phyloP scores from a whole-genome alignment of 2,888 invertebrate genomes.

The Mayetiola destructor region DNA sequence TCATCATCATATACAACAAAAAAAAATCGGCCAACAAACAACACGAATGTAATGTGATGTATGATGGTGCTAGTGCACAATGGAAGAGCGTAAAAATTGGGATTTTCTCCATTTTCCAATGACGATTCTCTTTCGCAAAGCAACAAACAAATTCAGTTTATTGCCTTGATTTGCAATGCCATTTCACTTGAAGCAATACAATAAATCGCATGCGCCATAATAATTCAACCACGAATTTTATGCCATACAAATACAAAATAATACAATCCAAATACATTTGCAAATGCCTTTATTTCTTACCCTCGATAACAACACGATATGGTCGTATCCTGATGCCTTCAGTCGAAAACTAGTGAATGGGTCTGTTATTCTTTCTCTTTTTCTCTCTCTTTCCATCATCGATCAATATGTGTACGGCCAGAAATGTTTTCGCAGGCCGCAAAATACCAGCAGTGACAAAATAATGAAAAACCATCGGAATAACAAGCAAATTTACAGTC shows the following conservation, averaged over 20 bases:
- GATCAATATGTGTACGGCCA: too few relatives aligned
- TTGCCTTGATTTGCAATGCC: constrained; percentile 8
- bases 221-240: neutral
- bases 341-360: too few relatives aligned
- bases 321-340: too few relatives aligned
- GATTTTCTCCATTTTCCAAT: neutral
- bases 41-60: neutral
- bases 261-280: neutral
- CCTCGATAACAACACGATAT: too few relatives aligned
- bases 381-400: too few relatives aligned
- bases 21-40: neutral
- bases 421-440: too few relatives aligned
- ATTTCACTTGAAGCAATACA: neutral
- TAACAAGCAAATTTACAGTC: too few relatives aligned
- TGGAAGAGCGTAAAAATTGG: neutral
- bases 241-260: neutral
- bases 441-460: too few relatives aligned
- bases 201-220: constrained; percentile 11
- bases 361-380: too few relatives aligned
- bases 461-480: too few relatives aligned
- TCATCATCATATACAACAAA: too few relatives aligned
- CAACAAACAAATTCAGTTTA: neutral
- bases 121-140: neutral
- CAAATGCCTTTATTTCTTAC: neutral
- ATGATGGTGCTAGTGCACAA: neutral